Conservation (phyloP, 2,888 invertebrate species). For the Sympetrum striolatum region DNA sequence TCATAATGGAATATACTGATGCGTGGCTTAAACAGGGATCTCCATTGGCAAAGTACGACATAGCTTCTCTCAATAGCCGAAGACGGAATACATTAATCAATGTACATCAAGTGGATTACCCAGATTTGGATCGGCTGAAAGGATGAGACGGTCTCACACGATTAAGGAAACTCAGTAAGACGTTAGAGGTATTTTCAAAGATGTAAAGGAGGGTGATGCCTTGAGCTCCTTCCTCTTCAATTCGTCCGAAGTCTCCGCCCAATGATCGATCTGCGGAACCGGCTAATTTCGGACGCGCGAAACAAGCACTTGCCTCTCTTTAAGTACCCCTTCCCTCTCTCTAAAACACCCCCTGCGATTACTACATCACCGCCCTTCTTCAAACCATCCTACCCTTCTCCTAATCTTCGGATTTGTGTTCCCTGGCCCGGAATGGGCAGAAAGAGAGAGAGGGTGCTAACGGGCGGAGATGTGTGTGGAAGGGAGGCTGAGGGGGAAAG, state of each 20-base stretch:
- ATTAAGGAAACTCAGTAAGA: no score
- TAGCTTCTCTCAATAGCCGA: no score
- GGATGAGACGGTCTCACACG: no score
- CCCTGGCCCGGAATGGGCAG: background rate
- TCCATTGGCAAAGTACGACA: no score
- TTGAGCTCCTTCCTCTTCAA: background rate
- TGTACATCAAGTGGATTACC: no score
- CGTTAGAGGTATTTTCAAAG: no score
- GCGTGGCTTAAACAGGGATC: no score
- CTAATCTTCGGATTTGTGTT: conserved; percentile 29
- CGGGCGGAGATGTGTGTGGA: background rate
- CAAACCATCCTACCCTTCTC: background rate
- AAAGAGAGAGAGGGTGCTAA: background rate
- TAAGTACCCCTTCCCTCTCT: background rate
- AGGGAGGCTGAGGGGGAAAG: background rate
- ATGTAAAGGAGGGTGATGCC: background rate
- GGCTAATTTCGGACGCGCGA: conserved; percentile 12
- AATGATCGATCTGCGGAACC: background rate
- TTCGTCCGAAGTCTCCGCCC: background rate
- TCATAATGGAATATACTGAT: no score
- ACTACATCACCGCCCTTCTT: background rate
- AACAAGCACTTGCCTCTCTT: background rate
- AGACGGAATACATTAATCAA: no score
- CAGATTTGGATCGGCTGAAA: no score
- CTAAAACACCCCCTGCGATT: background rate